phyloP scores from a whole-genome alignment of 37 sponge, comb jelly and placozoan genomes.

The Spongilla lacustris region DNA sequence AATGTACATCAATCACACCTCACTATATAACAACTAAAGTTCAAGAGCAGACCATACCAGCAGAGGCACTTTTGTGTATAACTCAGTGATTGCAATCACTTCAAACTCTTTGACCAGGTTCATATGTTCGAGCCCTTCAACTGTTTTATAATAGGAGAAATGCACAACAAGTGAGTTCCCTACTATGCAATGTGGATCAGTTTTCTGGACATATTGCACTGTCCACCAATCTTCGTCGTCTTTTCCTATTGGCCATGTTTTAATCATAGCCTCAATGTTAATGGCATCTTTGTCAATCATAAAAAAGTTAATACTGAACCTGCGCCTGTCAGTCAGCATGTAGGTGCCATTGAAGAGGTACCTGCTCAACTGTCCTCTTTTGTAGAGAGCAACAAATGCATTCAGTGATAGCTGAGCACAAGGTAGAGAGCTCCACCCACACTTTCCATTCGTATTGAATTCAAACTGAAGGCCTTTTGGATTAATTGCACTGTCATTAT shows the following conservation, averaged over 20 bases:
- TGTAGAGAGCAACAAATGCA: conserved; percentile 1
- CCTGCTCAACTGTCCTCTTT: not conserved
- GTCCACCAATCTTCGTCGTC: conserved; percentile 27
- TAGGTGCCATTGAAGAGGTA: not conserved
- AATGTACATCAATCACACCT: too few species aligned
- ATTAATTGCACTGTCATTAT: not conserved
- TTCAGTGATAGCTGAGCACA: not conserved
- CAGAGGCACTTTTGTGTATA: not conserved
- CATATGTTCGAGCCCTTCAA: not conserved
- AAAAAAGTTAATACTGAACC: conserved; percentile 23
- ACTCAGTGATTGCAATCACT: not conserved
- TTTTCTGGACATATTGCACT: not conserved
- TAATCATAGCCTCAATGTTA: not conserved
- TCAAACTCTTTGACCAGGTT: conserved; percentile 1
- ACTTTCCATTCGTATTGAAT: conserved; percentile 2
- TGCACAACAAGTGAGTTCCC: conserved; percentile 9
- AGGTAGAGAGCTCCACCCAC: not conserved
- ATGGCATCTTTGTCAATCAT: not conserved
- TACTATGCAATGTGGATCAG: conserved; percentile 3
- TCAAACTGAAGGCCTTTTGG: not conserved
- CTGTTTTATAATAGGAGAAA: conserved; percentile 13
- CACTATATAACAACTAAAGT: not conserved
- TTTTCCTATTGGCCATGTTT: not conserved
- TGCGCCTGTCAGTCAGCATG: not conserved
- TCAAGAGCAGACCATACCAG: not conserved